Base-by-base conservation (phyloP, 2,888 invertebrate genomes). In the Hydropsyche betteni region DNA sequence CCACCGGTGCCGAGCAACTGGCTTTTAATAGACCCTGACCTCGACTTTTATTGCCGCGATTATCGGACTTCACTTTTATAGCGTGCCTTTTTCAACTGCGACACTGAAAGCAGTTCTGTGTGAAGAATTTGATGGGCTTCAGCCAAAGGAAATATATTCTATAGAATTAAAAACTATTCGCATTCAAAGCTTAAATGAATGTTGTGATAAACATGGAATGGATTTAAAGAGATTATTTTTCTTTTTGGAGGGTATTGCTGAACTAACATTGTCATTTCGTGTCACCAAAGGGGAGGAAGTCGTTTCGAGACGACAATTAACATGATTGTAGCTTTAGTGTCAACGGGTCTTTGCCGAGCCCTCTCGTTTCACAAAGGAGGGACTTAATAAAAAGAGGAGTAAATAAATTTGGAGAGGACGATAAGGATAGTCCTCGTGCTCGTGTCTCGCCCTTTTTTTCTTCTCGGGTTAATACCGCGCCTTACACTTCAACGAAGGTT, bases 361-460 rank as follows among this genome's bases (percentile, higher is more conserved):
- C 74, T 58, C 53, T 64, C 24, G 24, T 64, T 50, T 68, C 51
- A 50, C 64, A 52, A 53, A 68, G 44, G 72, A 44, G 64, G 51
- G 73, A 76, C 76, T 74, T 74, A 73, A 76, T 76, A 74, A 76
- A 74, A 71, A 51, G 68, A 68, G 68, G 51, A 76, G 76, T 71
- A 76, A 76, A 74, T 76, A 76, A 71, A 76, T 44, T 68, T 72
- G 72, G 71, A 74, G 76, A 68, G 74, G 69, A 74, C 55, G 74
- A 76, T 74, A 74, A 76, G 70, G 53, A 74, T 76, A 69, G 34
- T 69, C 69, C 51, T 33, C n/a, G 36, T 58, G 16, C 58, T 58
- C 58, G 58, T 58, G 58, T 58, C 64, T 36, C 64, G 36, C 36
- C 38, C 36, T 71, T 76, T 76, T 76, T 74, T 74, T 64, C 5